A percentile compares a stretch with the other conserved stretches of the same genome.
Evolutionary conservation across 2,113 vertebrate species (phyloP).

Genomic region (Leiothrix lutea): DNA sequence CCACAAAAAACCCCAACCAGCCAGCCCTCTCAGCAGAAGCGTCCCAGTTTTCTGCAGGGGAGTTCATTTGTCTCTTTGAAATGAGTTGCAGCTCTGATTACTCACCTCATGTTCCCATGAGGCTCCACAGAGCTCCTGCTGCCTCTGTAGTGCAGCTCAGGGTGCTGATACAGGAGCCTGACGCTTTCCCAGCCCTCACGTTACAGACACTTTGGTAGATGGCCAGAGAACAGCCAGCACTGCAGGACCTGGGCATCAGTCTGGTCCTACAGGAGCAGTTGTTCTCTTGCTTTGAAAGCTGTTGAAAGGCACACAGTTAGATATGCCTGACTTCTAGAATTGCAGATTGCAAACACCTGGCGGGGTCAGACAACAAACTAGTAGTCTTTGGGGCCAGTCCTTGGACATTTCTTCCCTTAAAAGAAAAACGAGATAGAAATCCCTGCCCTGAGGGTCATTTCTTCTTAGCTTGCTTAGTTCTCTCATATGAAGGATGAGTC

Average conservation of each 20-base stretch:
- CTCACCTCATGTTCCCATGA: not conserved
- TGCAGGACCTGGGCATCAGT: not conserved
- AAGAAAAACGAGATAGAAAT: not conserved
- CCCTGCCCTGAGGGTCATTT: not conserved
- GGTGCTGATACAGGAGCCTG: fast-evolving
- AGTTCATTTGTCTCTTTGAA: not conserved
- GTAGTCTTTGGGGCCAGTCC: not conserved
- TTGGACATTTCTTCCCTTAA: not conserved
- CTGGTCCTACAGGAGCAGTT: not conserved
- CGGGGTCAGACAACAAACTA: not conserved
- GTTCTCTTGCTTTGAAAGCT: not conserved
- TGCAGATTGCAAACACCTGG: not conserved
- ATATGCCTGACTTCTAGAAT: not conserved
- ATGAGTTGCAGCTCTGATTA: not conserved
- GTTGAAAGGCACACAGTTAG: not conserved
- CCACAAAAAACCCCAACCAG: too few species aligned
- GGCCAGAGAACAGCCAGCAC: not conserved
- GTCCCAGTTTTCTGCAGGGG: not conserved
- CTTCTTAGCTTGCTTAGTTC: not conserved
- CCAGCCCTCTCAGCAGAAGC: not conserved
- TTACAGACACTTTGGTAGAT: not conserved
- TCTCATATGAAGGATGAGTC: not conserved
- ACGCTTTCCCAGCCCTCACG: fast-evolving
- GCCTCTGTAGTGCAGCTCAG: not conserved
- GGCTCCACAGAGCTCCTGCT: not conserved